phyloP scores from a whole-genome alignment of 2,113 vertebrate genomes.

The Pseudorectes ferrugineus region DNA sequence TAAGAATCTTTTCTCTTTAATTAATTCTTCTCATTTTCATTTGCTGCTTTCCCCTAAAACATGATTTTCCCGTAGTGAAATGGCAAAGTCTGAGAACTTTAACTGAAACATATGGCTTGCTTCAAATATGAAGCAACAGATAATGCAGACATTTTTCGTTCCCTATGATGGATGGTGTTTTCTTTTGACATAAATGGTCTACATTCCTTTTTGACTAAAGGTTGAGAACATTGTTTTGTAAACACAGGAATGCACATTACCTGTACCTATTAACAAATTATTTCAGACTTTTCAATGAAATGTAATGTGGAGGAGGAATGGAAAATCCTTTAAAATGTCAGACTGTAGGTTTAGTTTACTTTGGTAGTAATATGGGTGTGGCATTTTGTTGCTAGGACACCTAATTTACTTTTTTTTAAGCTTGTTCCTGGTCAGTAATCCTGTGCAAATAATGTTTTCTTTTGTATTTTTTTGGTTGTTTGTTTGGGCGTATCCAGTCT shows the following conservation, averaged over 20 bases:
- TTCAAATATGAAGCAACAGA: not conserved
- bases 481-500: fast-evolving
- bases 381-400: not conserved
- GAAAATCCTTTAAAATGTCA: not conserved
- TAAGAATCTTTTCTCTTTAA: not conserved
- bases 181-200: not conserved
- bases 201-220: not conserved
- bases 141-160: not conserved
- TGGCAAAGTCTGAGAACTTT: not conserved
- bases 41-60: not conserved
- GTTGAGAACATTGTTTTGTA: not conserved
- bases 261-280: not conserved
- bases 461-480: not conserved
- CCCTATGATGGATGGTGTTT: not conserved
- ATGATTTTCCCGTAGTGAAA: not conserved
- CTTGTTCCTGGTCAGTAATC: not conserved
- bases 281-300: not conserved
- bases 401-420: not conserved
- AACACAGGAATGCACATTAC: not conserved
- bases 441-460: not conserved
- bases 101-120: not conserved
- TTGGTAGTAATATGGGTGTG: not conserved
- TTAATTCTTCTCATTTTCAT: not conserved
- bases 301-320: not conserved
- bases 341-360: not conserved